A percentile compares a stretch with the other conserved stretches of the same genome.
Conservation (phyloP, 2,113 vertebrate genomes). For the Oceanodroma tethys region DNA sequence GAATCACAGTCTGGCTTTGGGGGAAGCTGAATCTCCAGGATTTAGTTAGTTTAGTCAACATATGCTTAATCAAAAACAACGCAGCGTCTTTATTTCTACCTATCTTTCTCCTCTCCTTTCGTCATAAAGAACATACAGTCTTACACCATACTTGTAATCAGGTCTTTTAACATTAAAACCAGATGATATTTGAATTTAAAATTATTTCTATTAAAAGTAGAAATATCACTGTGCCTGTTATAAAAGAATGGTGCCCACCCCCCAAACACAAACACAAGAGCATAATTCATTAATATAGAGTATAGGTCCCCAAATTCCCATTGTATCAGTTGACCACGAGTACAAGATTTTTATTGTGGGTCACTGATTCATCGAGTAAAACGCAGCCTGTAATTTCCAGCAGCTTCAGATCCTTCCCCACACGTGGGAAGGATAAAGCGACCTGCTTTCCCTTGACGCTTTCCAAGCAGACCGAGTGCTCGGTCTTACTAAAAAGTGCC, state of each 20-base stretch:
- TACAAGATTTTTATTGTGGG: neutral
- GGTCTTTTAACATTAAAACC: neutral
- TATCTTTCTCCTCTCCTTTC: neutral
- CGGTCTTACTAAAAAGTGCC: neutral
- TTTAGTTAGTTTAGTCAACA: neutral
- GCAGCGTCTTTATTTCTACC: neutral
- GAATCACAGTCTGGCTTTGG: neutral
- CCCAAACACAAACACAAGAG: neutral
- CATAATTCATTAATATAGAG: neutral
- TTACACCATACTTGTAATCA: neutral
- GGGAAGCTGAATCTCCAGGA: neutral
- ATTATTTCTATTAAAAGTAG: neutral
- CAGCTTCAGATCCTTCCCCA: neutral
- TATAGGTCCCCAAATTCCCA: neutral
- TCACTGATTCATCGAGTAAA: neutral
- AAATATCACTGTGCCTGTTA: neutral
- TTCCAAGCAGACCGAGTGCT: neutral
- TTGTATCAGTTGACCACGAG: accelerated
- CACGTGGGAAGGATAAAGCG: neutral
- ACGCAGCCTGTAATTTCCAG: neutral
- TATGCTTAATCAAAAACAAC: neutral
- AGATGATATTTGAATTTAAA: neutral
- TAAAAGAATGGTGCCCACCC: neutral
- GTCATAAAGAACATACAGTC: neutral
- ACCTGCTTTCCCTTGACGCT: neutral